Base-by-base conservation (phyloP, 92 coral and sea anemone species). In the Paramuricea clavata region DNA sequence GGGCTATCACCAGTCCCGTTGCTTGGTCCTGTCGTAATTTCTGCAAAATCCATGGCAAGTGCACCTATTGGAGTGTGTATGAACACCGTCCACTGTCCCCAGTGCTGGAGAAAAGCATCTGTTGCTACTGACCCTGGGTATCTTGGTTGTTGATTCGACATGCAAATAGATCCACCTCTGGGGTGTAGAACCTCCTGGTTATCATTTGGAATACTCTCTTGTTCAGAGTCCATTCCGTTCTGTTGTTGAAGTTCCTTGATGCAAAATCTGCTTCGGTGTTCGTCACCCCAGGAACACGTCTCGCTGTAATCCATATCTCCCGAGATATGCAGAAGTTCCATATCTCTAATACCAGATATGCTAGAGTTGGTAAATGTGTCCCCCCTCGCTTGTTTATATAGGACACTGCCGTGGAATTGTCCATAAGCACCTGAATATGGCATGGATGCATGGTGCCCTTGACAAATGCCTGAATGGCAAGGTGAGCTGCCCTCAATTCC, bases 301-400 rank as follows among this genome's bases (percentile, higher is more conserved):
- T n/a, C n/a, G n/a, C n/a, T n/a, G n/a, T n/a, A n/a, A n/a, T n/a
- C n/a, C n/a, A 65, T 28, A 81, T 73, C 70, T 85, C 43, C 11
- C 61, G 52, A 5, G 81, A 81, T 68, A 86, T 69, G 84, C 88
- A 65, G 74, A 86, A 81, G 62, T 86, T 86, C 88, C 93, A 90
- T 50, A 81, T 72, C 2, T 90, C 93, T 78, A 90, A 52, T 12
- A 90, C 88, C 42, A 90, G 87, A 19, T 73, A 57, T 41, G 35
- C 84, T 23, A 81, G 85, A 44, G 90, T 71, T 67, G 84, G 83
- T 19, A 85, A 54, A 0, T 86, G 90, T 50, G 86, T 76, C 74
- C 80, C 80, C 81, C 74, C 79, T 42, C 86, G 56, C 47, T 49
- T 81, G 90, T 54, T 74, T 26, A 69, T 35, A 73, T 61, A 33